Evolutionary conservation across 2,113 vertebrate species (phyloP), one percentile per base, ranked within the genome.

Genomic region (Etheostoma spectabile): DNA sequence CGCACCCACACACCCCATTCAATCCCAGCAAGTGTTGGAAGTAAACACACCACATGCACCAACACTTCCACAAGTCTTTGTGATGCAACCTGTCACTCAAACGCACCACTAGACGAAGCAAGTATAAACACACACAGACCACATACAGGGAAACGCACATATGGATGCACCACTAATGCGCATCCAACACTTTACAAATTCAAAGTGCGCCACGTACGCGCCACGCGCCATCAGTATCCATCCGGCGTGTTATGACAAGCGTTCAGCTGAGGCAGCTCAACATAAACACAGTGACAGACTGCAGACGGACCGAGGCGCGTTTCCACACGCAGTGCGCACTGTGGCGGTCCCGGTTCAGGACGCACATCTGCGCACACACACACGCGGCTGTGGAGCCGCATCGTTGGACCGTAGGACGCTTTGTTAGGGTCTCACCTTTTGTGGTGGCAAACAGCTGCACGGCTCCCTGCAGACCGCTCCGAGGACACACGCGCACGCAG

Each of bases 231-330:
- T 33, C 61, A 59, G 59, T 48, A 27, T 77, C 61, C 15, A 48
- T 46, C 24, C 66, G 14, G 48, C 30, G 56, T 62, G 80, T 73
- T 83, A 49, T 69, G 53, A 57, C 49, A 46, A 65, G 55, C 30
- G 18, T 38, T 73, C 67, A 68, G 42, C 56, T 13, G 6, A 6
- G 10, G 59, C 52, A 38, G 73, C 69, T 3, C 74, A 18, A 38
- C 72, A 61, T 79, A 84, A 84, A 86, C 81, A 77, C 66, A 8
- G 22, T 18, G 74, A 79, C 51, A 63, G 0, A 63, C 49, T 48
- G 42, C 82, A 75, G 67, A 6, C 62, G 33, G 65, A 8, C 62
- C 11, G 6, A 8, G 48, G 71, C 61, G 70, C 24, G 27, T 66
- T 30, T 62, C 4, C 38, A 16, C 77, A 42, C 52, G 70, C 75